Conservation (phyloP, 2,888 invertebrate genomes). For the Siphonodentalium dalli region DNA sequence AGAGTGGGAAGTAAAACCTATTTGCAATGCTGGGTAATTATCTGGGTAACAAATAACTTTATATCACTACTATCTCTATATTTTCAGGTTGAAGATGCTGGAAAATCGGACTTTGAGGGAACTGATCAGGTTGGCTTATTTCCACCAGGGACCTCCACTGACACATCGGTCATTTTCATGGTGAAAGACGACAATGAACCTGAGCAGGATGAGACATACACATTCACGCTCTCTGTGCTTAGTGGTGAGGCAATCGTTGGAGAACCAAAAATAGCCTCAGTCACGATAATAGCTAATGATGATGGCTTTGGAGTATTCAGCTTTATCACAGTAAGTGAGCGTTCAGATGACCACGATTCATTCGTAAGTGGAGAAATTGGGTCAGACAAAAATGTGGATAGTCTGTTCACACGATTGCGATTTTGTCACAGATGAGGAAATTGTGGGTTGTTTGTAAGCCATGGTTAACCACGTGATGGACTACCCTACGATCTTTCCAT, state of each 20-base stretch:
- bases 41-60: no score
- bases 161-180: conserved; percentile 46
- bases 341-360: no score
- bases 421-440: no score
- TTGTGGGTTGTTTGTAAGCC: no score
- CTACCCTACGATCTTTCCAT: no score
- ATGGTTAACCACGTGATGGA: no score
- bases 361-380: no score
- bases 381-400: no score
- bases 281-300: conserved; percentile 58
- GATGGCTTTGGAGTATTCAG: conserved; percentile 61
- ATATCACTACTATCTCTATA: no score
- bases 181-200: conserved; percentile 53
- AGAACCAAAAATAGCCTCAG: conserved; percentile 34
- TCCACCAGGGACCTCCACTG: conserved; percentile 32
- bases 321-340: conserved; percentile 46
- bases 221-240: conserved; percentile 38
- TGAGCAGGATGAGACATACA: conserved; percentile 52
- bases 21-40: no score
- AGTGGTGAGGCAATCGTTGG: conserved; percentile 32
- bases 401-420: no score
- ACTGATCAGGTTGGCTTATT: conserved; percentile 53
- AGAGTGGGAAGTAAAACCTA: no score
- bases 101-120: conserved; percentile 54
- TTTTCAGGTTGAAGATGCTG: conserved; percentile 37